phyloP scores from a whole-genome alignment of 2,888 invertebrate genomes.

The Hirtodrosophila trivittata region DNA sequence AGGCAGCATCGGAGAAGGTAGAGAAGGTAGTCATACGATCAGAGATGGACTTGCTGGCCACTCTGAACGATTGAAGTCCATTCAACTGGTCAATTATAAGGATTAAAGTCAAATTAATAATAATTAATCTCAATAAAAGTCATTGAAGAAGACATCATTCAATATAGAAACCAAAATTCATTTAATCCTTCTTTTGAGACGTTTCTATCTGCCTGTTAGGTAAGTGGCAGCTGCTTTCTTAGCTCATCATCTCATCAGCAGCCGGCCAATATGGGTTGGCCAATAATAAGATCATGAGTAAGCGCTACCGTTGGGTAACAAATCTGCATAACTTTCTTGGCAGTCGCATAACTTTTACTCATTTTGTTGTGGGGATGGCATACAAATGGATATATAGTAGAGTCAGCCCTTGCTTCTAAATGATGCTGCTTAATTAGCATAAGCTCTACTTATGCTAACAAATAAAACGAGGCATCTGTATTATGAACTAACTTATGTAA shows the following conservation, averaged over 20 bases:
- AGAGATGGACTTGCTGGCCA: neutral
- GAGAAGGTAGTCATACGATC: no score
- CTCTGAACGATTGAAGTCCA: no score
- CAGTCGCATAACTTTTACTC: conserved; percentile 50
- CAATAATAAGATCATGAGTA: conserved; percentile 35
- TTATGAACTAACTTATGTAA: conserved; percentile 42
- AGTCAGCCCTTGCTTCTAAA: conserved; percentile 43
- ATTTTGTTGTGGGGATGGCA: conserved; percentile 1
- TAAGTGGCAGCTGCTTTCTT: conserved; percentile 8
- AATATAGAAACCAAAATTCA: no score
- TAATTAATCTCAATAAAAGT: no score
- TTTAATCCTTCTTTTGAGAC: no score
- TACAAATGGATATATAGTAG: neutral
- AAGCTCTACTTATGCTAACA: conserved; percentile 25
- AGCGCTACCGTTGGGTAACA: conserved; percentile 39
- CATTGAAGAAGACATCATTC: no score
- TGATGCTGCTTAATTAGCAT: conserved; percentile 41
- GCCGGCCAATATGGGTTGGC: conserved; percentile 3
- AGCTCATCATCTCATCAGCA: conserved; percentile 13
- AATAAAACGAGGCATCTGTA: conserved; percentile 2
- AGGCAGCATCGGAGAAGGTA: conserved; percentile 11
- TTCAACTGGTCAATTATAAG: no score
- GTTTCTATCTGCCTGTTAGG: no score
- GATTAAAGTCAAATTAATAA: no score
- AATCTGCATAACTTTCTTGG: conserved; percentile 56